phyloP scores from a whole-genome alignment of 1,140 invertebrate genomes.

The Holotrichia oblita region DNA sequence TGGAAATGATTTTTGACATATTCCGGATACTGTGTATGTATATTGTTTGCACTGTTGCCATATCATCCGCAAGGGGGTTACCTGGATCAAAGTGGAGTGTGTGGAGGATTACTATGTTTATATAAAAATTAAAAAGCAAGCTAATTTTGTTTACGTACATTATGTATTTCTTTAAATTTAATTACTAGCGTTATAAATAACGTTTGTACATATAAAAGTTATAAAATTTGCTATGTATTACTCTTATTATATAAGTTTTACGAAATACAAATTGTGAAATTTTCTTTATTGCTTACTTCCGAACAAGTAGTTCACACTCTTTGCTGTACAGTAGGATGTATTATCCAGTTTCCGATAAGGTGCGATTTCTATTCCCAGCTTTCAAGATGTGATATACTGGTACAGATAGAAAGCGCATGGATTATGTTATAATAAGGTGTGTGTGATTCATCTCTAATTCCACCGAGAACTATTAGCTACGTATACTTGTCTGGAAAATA shows the following conservation, averaged over 20 bases:
- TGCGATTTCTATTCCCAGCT: background rate
- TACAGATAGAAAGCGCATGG: background rate
- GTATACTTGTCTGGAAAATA: background rate
- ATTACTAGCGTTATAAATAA: no score
- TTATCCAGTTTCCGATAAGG: background rate
- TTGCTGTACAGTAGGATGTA: background rate
- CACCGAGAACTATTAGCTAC: background rate
- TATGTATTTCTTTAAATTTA: no score
- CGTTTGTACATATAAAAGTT: background rate
- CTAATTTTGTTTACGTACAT: background rate
- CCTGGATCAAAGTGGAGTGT: no score
- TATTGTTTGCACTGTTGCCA: no score
- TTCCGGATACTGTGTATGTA: no score
- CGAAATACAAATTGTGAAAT: background rate
- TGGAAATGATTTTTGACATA: no score
- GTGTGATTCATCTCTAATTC: background rate
- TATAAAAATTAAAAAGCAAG: no score
- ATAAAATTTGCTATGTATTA: background rate
- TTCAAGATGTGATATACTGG: background rate
- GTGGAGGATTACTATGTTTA: no score
- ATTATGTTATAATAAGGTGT: constrained; percentile 1
- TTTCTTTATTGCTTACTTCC: background rate
- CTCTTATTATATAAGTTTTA: background rate
- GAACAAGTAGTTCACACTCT: background rate
- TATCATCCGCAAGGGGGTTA: no score